Conservation (phyloP, 2,113 vertebrate genomes). For the Cyprinodon variegatus region DNA sequence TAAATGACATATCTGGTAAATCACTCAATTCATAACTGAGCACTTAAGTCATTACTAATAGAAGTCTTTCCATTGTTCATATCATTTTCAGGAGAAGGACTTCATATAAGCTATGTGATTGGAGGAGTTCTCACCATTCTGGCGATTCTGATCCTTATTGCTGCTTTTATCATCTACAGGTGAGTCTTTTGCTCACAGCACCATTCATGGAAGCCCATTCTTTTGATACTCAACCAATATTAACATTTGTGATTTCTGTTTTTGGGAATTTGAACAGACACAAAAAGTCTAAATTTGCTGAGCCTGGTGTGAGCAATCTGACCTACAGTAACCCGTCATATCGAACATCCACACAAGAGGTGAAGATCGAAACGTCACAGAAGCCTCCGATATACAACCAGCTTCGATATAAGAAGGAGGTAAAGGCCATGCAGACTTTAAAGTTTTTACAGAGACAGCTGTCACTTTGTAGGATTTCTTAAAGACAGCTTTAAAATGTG, state of each 20-base stretch:
- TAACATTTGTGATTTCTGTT: not conserved
- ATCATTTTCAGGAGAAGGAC: constrained; percentile 86
- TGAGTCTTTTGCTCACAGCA: constrained; percentile 53
- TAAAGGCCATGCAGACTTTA: constrained; percentile 43
- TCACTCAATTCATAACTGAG: not conserved
- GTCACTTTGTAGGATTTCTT: not conserved
- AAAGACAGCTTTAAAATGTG: constrained; percentile 15
- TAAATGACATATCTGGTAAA: not conserved
- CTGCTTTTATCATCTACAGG: constrained; percentile 93
- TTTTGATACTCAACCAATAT: not conserved
- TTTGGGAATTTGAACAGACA: constrained; percentile 78
- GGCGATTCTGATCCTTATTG: constrained; percentile 90
- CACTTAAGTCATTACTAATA: not conserved
- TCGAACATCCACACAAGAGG: constrained; percentile 95
- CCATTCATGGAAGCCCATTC: no score
- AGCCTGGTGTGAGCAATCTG: constrained; percentile 91
- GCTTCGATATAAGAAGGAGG: constrained; percentile 97
- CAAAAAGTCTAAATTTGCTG: constrained; percentile 94
- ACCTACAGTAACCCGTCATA: constrained; percentile 99
- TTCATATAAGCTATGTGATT: constrained; percentile 92
- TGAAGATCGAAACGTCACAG: constrained; percentile 94
- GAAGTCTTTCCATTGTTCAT: not conserved
- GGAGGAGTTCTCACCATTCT: constrained; percentile 91
- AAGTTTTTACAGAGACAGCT: not conserved
- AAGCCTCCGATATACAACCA: constrained; percentile 94